Base-by-base conservation (phyloP, 2,888 invertebrate species). In the Macaria liturata region DNA sequence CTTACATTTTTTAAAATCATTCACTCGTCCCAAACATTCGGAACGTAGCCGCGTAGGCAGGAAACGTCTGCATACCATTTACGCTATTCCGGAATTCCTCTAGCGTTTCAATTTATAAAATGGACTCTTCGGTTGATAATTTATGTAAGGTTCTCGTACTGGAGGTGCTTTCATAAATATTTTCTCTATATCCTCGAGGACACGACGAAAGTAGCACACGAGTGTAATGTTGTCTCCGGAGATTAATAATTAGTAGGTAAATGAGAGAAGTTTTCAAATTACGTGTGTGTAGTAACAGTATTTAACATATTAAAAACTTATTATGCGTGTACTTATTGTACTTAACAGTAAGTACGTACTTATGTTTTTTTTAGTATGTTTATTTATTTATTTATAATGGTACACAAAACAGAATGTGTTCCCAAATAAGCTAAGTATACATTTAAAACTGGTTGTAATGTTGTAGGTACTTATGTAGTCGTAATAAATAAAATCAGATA, bases 21-120 rank as follows among this genome's bases (percentile, higher is more conserved):
- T 20, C 34, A 46, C 31, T 50, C 34, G 9, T 9, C 20, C 32
- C 37, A 31, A 49, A 49, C 51, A 51, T 32, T 44, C 43, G 8
- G 43, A 52, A 30, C 52, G 40, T 40, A 53, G 48, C 42, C 50
- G 9, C 52, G 40, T 40, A 53, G 48, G 45, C 50, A 53, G 45
- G 46, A 52, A n/a, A 52, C 40, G 52, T 64, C 66, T 65, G 54
- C 57, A 64, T 69, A 62, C 64, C 59, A 64, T 62, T 67, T 62
- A 31, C 53, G 44, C 51, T 44, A 45, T 46, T 60, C 39, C 48
- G 45, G 54, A 54, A 69, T 71, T 72, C 65, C 49, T 50, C 52
- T 65, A 62, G 65, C 70, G 69, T 75, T 75, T 72, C 74, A 74
- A 78, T 79, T 75, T 74, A 66, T 69, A 65, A 75, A 76, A 78